Evolutionary conservation across 2,113 vertebrate genomes (phyloP).

Genomic region (Callochromis pleurospilus): DNA sequence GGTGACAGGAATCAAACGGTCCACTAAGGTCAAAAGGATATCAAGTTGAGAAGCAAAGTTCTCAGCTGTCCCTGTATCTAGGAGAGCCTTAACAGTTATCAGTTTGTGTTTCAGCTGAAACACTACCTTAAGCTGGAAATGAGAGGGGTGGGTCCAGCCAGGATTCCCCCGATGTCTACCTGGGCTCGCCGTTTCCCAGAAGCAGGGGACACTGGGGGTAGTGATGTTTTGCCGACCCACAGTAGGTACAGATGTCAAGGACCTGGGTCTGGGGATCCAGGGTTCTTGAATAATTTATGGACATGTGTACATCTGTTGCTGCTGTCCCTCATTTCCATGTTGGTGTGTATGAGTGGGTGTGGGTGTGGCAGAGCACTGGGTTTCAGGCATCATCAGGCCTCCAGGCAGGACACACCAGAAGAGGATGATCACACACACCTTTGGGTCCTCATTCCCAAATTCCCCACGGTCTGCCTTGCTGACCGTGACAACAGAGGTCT

Average conservation of each 20-base stretch:
- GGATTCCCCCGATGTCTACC: neutral
- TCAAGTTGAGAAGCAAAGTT: neutral
- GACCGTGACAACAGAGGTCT: neutral
- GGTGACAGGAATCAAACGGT: neutral
- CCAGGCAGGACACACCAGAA: neutral
- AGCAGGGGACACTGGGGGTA: neutral
- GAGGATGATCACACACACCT: neutral
- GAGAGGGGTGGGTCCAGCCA: neutral
- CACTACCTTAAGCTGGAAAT: neutral
- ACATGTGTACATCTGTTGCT: neutral
- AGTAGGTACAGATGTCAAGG: neutral
- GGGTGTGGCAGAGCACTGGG: neutral
- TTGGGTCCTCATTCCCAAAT: neutral
- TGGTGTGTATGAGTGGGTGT: neutral
- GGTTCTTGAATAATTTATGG: neutral
- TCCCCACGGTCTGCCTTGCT: neutral
- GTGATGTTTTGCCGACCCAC: neutral
- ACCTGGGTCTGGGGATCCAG: neutral
- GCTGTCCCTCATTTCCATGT: neutral
- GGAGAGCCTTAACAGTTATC: neutral
- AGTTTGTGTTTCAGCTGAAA: neutral
- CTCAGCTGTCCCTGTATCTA: neutral
- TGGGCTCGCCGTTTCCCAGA: neutral
- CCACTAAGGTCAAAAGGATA: neutral
- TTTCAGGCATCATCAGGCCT: neutral